Evolutionary conservation across 53 echinoderm and acorn worm species (phyloP).

Genomic region (Arbacia lixula): DNA sequence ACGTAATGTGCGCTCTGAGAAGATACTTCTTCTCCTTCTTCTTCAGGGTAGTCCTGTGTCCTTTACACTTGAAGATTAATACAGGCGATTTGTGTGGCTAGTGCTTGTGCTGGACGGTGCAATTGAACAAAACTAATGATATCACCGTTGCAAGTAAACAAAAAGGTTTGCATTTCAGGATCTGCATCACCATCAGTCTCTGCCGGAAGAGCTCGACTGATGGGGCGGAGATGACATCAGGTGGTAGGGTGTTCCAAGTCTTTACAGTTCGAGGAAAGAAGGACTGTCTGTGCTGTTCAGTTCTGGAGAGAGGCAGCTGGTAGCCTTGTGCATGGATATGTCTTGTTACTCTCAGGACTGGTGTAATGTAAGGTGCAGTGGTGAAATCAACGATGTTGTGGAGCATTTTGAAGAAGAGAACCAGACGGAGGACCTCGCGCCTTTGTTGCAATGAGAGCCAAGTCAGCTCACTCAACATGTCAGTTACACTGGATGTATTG

Average conservation of each 20-base stretch:
- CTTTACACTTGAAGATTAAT: too few species aligned
- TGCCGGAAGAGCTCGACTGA: too few species aligned
- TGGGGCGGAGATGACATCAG: neutral
- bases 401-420: constrained; percentile 33
- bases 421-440: constrained; percentile 22
- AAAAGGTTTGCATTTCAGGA: too few species aligned
- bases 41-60: too few species aligned
- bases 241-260: constrained; percentile 5
- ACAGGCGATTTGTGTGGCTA: too few species aligned
- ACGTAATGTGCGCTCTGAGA: too few species aligned
- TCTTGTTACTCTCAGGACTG: neutral
- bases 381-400: constrained; percentile 18
- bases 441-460: constrained; percentile 33
- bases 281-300: constrained; percentile 27
- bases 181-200: too few species aligned
- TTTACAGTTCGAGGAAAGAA: constrained; percentile 25
- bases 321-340: neutral
- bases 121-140: too few species aligned
- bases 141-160: too few species aligned
- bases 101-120: too few species aligned
- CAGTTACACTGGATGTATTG: constrained; percentile 16
- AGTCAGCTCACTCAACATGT: constrained; percentile 4
- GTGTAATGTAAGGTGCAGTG: constrained; percentile 25
- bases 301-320: constrained; percentile 11
- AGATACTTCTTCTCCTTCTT: too few species aligned